Conservation (phyloP, 2,113 vertebrate species). For the Cygnus buccinator region DNA sequence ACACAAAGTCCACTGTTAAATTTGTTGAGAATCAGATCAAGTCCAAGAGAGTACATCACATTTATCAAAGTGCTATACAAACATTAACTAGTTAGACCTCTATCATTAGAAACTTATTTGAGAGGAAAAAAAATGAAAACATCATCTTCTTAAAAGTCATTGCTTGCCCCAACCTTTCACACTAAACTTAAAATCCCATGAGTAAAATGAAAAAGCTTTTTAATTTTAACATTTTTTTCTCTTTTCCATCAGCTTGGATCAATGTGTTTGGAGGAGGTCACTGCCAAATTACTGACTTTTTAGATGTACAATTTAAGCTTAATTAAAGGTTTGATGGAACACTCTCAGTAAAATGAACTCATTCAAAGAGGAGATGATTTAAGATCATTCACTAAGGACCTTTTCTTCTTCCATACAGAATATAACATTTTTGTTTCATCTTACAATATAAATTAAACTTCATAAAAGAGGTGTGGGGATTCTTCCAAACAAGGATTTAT, state of each 20-base stretch:
- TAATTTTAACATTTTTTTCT: slow-evolving; percentile 66
- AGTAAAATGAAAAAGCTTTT: slow-evolving; percentile 50
- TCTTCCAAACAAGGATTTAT: slow-evolving; percentile 27
- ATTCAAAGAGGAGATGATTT: slow-evolving; percentile 76
- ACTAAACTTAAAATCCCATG: slow-evolving; percentile 20
- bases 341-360: slow-evolving; percentile 77
- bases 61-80: not conserved
- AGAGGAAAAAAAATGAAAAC: slow-evolving; percentile 16
- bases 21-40: not conserved
- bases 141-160: not conserved
- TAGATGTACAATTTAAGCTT: slow-evolving; percentile 75
- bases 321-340: slow-evolving; percentile 80
- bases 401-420: slow-evolving; percentile 67
- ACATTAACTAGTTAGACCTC: slow-evolving; percentile 1
- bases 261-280: slow-evolving; percentile 68
- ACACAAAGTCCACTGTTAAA: not conserved
- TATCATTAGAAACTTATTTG: not conserved
- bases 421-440: slow-evolving; percentile 76
- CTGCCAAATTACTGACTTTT: slow-evolving; percentile 72
- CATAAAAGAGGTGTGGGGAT: slow-evolving; percentile 45
- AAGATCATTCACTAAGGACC: slow-evolving; percentile 66
- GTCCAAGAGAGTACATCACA: not conserved
- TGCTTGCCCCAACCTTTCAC: not conserved
- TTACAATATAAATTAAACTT: slow-evolving; percentile 75
- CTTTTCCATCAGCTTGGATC: slow-evolving; percentile 65